phyloP scores from a whole-genome alignment of 2,888 invertebrate species.

The Lepidochitona cinerea region DNA sequence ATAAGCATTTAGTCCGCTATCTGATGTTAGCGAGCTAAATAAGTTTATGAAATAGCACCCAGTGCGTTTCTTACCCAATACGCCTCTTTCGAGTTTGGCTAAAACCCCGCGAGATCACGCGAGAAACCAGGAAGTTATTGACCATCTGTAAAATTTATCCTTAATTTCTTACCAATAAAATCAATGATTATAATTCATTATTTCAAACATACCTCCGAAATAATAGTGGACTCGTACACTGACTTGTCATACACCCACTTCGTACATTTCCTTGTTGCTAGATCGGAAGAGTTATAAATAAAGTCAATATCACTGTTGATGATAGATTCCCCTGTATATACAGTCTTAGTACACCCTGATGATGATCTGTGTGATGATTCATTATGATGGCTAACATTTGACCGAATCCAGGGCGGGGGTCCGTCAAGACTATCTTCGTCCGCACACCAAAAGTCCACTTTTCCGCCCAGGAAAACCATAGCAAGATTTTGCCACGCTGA shows the following conservation, averaged over 20 bases:
- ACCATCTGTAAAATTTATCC: too few relatives aligned
- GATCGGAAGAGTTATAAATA: background rate
- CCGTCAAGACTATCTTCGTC: conserved; percentile 8
- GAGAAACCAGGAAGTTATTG: too few relatives aligned
- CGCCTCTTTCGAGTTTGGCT: too few relatives aligned
- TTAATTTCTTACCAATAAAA: too few relatives aligned
- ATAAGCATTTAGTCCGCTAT: too few relatives aligned
- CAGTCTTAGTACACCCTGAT: background rate
- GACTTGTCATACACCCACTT: background rate
- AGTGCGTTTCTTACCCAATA: too few relatives aligned
- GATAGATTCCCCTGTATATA: background rate
- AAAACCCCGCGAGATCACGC: too few relatives aligned
- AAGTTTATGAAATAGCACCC: too few relatives aligned
- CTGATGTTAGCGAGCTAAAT: too few relatives aligned
- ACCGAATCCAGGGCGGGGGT: background rate
- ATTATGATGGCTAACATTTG: background rate
- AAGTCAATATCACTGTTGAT: background rate
- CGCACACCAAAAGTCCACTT: conserved; percentile 30
- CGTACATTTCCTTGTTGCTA: background rate
- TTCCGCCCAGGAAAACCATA: conserved; percentile 28
- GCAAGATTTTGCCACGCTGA: conserved; percentile 32
- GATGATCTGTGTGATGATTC: background rate
- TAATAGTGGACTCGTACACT: background rate
- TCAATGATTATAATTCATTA: too few relatives aligned
- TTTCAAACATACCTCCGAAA: background rate